Conservation (phyloP, 2,888 invertebrate species). For the Priocnemis perturbator region DNA sequence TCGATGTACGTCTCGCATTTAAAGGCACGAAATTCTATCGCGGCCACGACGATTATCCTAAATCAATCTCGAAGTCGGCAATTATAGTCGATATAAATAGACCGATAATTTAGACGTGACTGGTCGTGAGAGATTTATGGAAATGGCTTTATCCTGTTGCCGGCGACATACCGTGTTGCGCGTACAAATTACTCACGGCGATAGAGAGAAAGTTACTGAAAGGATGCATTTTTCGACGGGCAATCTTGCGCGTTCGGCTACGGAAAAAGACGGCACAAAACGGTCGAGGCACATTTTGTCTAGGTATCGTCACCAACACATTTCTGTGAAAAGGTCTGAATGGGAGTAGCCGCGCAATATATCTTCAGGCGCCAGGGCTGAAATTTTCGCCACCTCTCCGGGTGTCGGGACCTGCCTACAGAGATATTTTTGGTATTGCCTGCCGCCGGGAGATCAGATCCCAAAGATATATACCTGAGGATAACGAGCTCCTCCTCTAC, state of each 20-base stretch:
- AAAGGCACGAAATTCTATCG: constrained; percentile 2
- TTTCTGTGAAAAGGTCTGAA: constrained; percentile 15
- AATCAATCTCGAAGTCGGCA: constrained; percentile 10
- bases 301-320: too few species aligned
- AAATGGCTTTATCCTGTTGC: constrained; percentile 13
- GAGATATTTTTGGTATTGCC: constrained; percentile 53
- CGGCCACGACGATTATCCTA: constrained; percentile 8
- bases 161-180: not conserved
- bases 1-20: constrained; percentile 6
- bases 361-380: constrained; percentile 68
- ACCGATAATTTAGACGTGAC: not conserved
- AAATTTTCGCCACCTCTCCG: constrained; percentile 69
- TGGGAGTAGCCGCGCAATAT: constrained; percentile 62
- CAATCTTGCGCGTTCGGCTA: too few species aligned
- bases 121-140: constrained; percentile 10
- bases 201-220: too few species aligned
- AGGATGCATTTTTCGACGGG: too few species aligned
- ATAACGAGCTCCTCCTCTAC: constrained; percentile 42
- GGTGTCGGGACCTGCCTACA: constrained; percentile 43
- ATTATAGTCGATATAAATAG: too few species aligned
- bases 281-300: too few species aligned
- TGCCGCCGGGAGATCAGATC: constrained; percentile 63
- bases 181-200: too few species aligned
- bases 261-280: too few species aligned
- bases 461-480: constrained; percentile 57